Conservation (phyloP, 1,140 invertebrate genomes). For the Lepidurus apus region DNA sequence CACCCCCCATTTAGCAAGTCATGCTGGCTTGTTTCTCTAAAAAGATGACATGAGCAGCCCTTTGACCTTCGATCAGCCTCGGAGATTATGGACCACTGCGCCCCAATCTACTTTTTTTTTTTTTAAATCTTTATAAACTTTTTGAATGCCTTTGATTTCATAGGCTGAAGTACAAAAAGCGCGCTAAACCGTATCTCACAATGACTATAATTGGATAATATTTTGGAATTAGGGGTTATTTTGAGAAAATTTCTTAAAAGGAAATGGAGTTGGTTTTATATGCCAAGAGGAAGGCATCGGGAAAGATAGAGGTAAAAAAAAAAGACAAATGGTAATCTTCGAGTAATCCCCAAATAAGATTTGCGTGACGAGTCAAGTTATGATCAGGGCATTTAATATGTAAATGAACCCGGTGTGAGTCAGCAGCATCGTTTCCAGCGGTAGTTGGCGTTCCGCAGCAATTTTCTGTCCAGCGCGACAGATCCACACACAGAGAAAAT, state of each 20-base stretch:
- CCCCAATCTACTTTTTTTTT: neutral
- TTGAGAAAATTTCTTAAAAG: no score
- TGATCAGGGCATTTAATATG: slow-evolving; percentile 10
- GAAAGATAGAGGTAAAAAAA: neutral
- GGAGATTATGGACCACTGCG: slow-evolving; percentile 11
- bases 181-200: no score
- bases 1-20: neutral
- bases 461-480: neutral
- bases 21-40: slow-evolving; percentile 20
- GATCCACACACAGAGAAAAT: neutral
- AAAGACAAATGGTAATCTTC: neutral
- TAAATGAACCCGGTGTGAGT: slow-evolving; percentile 14
- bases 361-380: neutral
- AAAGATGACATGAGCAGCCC: slow-evolving; percentile 17
- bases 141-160: no score
- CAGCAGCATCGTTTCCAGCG: neutral
- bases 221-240: no score
- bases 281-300: no score
- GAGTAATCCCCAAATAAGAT: neutral
- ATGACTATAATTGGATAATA: no score
- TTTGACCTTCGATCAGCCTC: slow-evolving; percentile 14
- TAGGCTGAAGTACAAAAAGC: no score
- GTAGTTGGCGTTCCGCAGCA: neutral
- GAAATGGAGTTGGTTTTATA: no score
- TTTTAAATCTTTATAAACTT: neutral